Evolutionary conservation across 2,888 invertebrate species (phyloP).

Genomic region (Xanthorhoe spadicearia): DNA sequence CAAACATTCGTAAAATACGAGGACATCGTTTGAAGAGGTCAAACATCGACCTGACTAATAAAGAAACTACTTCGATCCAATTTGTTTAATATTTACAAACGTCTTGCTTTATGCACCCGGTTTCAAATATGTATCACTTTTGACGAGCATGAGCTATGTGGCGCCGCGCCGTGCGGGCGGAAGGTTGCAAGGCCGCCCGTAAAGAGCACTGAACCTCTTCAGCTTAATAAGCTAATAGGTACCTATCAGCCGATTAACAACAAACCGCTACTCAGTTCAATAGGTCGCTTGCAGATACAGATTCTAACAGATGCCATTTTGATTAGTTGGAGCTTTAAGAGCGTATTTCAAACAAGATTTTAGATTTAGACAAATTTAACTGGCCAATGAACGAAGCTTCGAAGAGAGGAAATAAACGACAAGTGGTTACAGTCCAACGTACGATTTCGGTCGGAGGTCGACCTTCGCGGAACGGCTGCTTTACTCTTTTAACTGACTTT

Average conservation of each 20-base stretch:
- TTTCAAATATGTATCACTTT: too few species aligned
- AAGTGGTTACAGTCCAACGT: background rate
- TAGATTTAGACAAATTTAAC: too few species aligned
- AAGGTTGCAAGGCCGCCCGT: background rate
- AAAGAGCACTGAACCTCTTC: constrained; percentile 1
- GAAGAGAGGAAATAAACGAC: background rate
- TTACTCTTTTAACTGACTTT: background rate
- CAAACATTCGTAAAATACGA: background rate
- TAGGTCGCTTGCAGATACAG: background rate
- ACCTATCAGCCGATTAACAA: background rate
- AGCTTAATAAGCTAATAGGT: background rate
- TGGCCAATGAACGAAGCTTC: too few species aligned
- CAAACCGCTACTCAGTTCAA: background rate
- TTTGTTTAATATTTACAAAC: too few species aligned
- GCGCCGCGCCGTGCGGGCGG: background rate
- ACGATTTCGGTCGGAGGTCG: background rate
- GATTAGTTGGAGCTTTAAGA: background rate
- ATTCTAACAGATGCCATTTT: background rate
- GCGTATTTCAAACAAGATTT: too few species aligned
- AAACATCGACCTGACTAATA: background rate
- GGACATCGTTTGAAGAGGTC: background rate
- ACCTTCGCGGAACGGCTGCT: background rate
- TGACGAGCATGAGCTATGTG: background rate
- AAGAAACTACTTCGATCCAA: background rate
- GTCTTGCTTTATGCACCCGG: too few species aligned